Base-by-base conservation (phyloP, 2,113 vertebrate genomes). In the Pangasianodon gigas region DNA sequence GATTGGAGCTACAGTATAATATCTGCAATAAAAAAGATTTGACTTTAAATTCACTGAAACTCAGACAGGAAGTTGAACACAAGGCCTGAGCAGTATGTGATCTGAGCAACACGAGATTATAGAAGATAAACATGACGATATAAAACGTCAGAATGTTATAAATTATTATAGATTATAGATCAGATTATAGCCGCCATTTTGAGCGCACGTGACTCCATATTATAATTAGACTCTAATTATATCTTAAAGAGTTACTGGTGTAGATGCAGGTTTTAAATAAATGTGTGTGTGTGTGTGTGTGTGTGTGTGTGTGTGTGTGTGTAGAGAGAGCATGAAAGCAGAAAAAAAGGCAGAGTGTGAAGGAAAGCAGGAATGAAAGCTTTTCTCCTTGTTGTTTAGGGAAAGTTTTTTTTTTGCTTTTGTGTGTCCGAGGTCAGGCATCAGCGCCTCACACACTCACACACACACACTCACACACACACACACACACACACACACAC, bases 351-450 rank as follows among this genome's bases (percentile, higher is more conserved):
- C 37, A 11, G 60, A 84, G 48, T 4, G 79, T 21, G 26, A 84
- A 75, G 77, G 51, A 52, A 85, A 79, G 62, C 58, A 75, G 48
- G 88, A 75, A 26, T 44, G 86, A 88, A 88, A 82, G 77, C 83
- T 83, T 90, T 90, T 90, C 89, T 91, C 44, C 6, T 87, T 51
- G 86, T 86, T 86, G 83, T 86, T 83, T 58, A 32, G 89, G 80
- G 79, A 85, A 91, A 87, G 85, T 88, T 86, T 71, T 37, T 37
- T 37, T 37, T 37, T 91, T 88, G 75, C 90, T 88, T 85, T 91
- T 92, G 91, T 91, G 80, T 86, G 82, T 88, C 85, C 81, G 90
- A 81, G 88, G 84, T 91, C 91, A 92, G 88, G 90, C 91, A 88
- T 88, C 91, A 89, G 81, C 71, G 88, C 87, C 83, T 85, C 19